Conservation (phyloP, 1,140 invertebrate species). For the Myzus persicae region DNA sequence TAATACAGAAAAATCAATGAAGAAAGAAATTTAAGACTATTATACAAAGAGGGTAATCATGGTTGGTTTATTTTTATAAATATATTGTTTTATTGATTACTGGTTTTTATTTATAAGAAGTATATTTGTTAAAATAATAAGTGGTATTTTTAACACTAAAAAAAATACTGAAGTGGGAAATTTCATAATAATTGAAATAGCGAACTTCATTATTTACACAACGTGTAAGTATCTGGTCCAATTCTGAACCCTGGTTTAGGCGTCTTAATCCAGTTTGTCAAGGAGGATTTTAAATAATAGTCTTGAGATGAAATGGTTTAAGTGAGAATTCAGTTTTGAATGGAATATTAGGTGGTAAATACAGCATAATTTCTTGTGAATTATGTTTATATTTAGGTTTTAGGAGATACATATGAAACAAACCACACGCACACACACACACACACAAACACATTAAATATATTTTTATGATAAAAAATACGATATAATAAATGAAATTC, state of each 20-base stretch:
- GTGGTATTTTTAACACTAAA: background rate
- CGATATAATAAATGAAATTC: too few species aligned
- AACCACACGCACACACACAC: background rate
- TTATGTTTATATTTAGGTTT: background rate
- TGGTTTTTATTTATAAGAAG: background rate
- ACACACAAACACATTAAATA: too few species aligned
- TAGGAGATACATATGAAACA: background rate
- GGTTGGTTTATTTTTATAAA: background rate
- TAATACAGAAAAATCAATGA: background rate
- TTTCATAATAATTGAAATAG: background rate
- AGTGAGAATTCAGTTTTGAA: background rate
- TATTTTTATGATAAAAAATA: too few species aligned
- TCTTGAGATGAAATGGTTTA: background rate
- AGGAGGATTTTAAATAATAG: too few species aligned
- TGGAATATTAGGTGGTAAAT: background rate
- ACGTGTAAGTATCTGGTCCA: too few species aligned
- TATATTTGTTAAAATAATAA: background rate
- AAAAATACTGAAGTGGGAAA: background rate
- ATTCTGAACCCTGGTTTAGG: too few species aligned
- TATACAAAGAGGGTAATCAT: background rate
- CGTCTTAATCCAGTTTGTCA: background rate
- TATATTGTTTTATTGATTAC: background rate
- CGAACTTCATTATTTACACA: background rate
- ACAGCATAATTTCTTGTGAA: background rate
- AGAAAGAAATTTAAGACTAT: background rate